Evolutionary conservation across 2,113 vertebrate genomes (phyloP), one percentile per base, ranked within the genome.

Genomic region (Pseudopodoces humilis): DNA sequence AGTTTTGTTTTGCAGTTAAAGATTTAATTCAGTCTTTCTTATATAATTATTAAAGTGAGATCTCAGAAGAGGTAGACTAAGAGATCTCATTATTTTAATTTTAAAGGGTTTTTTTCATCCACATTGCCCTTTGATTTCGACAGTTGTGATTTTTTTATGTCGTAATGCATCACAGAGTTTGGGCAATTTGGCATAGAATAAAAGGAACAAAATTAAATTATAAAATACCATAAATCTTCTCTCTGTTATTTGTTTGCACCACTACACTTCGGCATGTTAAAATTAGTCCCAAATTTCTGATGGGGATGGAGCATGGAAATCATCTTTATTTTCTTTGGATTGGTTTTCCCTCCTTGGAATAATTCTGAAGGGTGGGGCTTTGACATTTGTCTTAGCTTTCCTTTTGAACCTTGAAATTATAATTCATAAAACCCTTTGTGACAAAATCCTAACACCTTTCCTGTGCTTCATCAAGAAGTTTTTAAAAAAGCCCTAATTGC

Each of bases 191-290:
- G 30, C 82, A 77, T 52, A 82, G 53, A 95, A 92, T 90, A 56
- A 81, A 95, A 96, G 50, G 52, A 96, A 92, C 15, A 96, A 93
- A 96, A 97, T 88, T 62, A 72, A 88, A 91, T 70, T 43, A 58
- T 58, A 91, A 96, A 96, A 94, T 47, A 7, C 41, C 56, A 46
- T 72, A 95, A 79, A 86, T 92, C 64, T 91, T 92, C 90, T 82
- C 65, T 95, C 55, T 15, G 14, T 10, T 68, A 75, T 77, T 94
- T 86, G 70, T 96, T 95, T 93, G 74, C 71, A 94, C 78, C 87
- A 86, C 56, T 83, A 92, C 97, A 96, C 25, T 78, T 68, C 63
- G 64, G 95, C 47, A 19, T 39, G 7, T 90, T 86, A 53, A 68
- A 95, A 96, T 97, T 92, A 94, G 83, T 49, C 59, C 47, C 39